Conservation (phyloP, 37 sponge, comb jelly and placozoan genomes). For the Eunapius fragilis region DNA sequence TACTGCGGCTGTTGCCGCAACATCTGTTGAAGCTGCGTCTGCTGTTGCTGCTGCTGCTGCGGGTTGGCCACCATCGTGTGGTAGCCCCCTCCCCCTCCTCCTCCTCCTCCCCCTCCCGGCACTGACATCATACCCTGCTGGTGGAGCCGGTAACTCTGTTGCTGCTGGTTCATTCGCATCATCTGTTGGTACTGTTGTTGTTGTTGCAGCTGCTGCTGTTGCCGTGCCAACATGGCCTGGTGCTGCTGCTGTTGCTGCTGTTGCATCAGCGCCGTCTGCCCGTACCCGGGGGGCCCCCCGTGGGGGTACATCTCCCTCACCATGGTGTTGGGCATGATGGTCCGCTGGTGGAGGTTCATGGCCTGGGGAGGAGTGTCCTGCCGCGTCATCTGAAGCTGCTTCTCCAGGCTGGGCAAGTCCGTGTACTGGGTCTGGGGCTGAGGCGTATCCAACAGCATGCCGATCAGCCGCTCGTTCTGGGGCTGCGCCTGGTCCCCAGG, state of each 20-base stretch:
- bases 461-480: background rate
- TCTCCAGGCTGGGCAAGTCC: background rate
- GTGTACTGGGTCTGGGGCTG: background rate
- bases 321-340: background rate
- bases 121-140: background rate
- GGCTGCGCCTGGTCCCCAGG: background rate
- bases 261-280: background rate
- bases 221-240: background rate
- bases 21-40: conserved; percentile 2
- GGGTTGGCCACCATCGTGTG: background rate
- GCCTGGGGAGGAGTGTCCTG: background rate
- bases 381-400: background rate
- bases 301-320: background rate
- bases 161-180: background rate
- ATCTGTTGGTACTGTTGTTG: background rate
- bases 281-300: background rate
- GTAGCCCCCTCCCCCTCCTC: background rate
- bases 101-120: background rate
- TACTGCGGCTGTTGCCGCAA: conserved; percentile 22
- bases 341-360: background rate
- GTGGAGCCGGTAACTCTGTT: background rate
- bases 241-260: conserved; percentile 14
- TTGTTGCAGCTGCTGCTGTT: background rate
- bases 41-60: background rate
- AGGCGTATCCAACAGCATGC: background rate